Percentiles rank a stretch among this genome's conserved stretches.
Conservation (phyloP, 2,797 vertebrate species). For the Lepidocolaptes lacrymiger region DNA sequence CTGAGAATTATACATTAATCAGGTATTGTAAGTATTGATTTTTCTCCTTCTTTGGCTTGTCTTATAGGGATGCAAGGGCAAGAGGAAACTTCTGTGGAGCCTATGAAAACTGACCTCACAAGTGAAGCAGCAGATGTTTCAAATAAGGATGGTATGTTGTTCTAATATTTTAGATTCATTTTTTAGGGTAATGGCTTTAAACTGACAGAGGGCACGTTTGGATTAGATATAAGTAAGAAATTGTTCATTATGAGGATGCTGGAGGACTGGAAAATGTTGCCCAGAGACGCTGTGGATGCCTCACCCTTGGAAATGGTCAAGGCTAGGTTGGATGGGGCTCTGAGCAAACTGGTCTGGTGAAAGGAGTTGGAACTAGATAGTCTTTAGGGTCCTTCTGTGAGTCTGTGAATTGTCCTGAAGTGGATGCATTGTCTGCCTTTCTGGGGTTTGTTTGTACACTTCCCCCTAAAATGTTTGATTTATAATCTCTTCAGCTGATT, state of each 20-base stretch:
- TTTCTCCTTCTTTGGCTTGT: conserved; percentile 23
- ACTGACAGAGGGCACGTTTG: background rate
- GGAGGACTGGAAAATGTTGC: background rate
- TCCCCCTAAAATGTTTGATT: background rate
- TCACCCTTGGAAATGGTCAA: background rate
- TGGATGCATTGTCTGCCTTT: background rate
- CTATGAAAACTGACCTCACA: conserved; percentile 47
- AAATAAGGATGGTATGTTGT: conserved; percentile 70
- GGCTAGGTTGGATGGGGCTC: background rate
- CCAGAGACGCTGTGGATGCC: background rate
- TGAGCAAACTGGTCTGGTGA: background rate
- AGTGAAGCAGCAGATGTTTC: conserved; percentile 45
- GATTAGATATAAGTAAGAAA: background rate
- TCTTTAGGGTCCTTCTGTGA: background rate
- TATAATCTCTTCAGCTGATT: background rate
- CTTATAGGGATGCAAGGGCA: conserved; percentile 32
- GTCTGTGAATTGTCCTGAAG: background rate
- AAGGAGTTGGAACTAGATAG: background rate
- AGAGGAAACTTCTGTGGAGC: conserved; percentile 16
- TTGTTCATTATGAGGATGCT: background rate
- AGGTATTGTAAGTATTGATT: background rate
- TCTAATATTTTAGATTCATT: background rate
- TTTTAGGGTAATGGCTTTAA: background rate
- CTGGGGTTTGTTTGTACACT: background rate
- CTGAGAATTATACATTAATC: conserved; percentile 24